Conservation (phyloP, 2,113 vertebrate species). For the Peucedramus taeniatus region DNA sequence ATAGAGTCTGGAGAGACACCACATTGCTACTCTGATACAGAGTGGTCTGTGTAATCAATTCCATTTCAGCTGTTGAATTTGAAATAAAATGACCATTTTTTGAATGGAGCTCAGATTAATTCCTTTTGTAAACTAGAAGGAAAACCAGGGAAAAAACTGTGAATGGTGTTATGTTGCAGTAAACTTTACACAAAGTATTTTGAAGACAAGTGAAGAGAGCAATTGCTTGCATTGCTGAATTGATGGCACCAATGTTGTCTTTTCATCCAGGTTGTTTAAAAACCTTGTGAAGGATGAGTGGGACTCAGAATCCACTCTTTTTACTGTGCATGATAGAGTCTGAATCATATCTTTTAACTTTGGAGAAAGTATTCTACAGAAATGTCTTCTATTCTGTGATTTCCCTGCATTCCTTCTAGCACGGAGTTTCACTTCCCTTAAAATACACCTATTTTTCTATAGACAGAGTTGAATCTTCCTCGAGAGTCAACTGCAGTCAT, state of each 20-base stretch:
- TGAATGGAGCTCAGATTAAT: neutral
- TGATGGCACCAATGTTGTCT: neutral
- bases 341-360: neutral
- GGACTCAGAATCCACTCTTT: neutral
- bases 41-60: neutral
- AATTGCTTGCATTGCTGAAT: neutral
- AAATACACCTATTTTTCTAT: neutral
- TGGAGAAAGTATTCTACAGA: neutral
- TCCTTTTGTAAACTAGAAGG: neutral
- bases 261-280: neutral
- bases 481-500: neutral
- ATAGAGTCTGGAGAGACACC: neutral
- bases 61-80: neutral
- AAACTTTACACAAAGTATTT: slow-evolving; percentile 11
- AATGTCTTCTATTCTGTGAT: neutral
- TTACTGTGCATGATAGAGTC: neutral
- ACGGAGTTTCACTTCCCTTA: neutral
- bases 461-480: neutral
- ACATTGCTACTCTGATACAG: neutral
- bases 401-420: neutral
- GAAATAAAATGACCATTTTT: neutral
- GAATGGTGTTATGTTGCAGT: neutral
- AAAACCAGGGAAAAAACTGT: neutral
- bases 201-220: neutral
- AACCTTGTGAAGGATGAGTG: neutral